Percentiles rank a stretch among this genome's conserved stretches.
Evolutionary conservation across 2,113 vertebrate genomes (phyloP).

Genomic region (Sminthopsis crassicaudata): DNA sequence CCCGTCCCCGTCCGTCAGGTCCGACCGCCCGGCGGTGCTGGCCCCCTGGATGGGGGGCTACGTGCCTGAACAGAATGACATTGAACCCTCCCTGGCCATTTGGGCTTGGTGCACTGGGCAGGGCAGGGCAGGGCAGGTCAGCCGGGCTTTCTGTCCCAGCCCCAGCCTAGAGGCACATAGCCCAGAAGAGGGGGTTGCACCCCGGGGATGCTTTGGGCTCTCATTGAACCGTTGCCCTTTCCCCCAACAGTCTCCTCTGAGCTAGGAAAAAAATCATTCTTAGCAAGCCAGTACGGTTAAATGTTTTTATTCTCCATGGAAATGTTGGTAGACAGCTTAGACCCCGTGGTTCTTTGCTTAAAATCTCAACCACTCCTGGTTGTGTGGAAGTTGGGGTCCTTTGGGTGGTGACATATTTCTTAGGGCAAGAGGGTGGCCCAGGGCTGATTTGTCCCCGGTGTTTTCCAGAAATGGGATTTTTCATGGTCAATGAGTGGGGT

Average conservation of each 20-base stretch:
- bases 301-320: background rate
- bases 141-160: background rate
- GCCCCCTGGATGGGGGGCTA: too few relatives aligned
- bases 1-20: background rate
- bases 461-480: background rate
- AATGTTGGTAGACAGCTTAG: background rate
- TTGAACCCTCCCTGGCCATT: background rate
- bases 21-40: too few relatives aligned
- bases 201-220: background rate
- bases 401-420: constrained; percentile 22
- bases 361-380: background rate
- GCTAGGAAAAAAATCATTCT: background rate
- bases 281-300: background rate
- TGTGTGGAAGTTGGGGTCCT: constrained; percentile 6
- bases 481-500: constrained; percentile 48
- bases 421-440: background rate
- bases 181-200: background rate
- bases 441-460: background rate
- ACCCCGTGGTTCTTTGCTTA: background rate
- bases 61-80: background rate
- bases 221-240: background rate
- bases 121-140: background rate
- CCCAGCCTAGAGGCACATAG: background rate
- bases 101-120: background rate
- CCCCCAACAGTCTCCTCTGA: background rate